phyloP scores from a whole-genome alignment of 1,140 invertebrate species.

The Pseudobourletiella spinata region DNA sequence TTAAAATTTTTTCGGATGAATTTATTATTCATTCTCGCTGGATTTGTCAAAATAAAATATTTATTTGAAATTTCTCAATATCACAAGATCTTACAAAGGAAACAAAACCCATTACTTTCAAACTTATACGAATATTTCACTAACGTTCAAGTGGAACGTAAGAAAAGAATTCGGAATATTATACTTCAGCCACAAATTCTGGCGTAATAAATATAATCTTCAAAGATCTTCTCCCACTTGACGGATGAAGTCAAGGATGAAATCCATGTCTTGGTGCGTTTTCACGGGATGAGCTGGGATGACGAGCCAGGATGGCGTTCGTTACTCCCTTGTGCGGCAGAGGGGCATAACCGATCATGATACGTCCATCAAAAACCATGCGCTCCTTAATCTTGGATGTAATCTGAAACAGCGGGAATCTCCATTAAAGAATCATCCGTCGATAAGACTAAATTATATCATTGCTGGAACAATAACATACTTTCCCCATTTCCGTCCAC shows the following conservation, averaged over 20 bases:
- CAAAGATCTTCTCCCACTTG: constrained; percentile 46
- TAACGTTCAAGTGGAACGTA: too few relatives aligned
- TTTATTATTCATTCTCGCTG: too few relatives aligned
- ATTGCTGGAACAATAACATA: constrained; percentile 39
- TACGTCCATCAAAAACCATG: constrained; percentile 57
- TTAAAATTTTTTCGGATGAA: too few relatives aligned
- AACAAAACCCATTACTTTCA: too few relatives aligned
- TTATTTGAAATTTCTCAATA: too few relatives aligned
- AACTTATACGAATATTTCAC: too few relatives aligned
- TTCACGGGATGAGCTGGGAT: constrained; percentile 65
- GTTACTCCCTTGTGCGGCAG: constrained; percentile 52
- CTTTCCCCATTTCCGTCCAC: constrained; percentile 56
- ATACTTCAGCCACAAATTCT: too few relatives aligned
- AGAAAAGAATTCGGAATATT: too few relatives aligned
- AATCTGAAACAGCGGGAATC: constrained; percentile 50
- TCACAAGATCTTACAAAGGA: too few relatives aligned
- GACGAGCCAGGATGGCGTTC: constrained; percentile 81
- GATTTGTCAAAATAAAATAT: too few relatives aligned
- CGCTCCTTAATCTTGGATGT: constrained; percentile 74
- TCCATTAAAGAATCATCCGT: not conserved
- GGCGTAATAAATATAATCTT: too few relatives aligned
- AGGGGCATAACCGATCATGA: constrained; percentile 83
- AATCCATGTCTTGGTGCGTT: constrained; percentile 51
- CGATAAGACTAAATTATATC: not conserved
- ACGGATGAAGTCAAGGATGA: constrained; percentile 53